Conservation (phyloP, 2,888 invertebrate genomes). For the Vannuccia rotundouncinata region DNA sequence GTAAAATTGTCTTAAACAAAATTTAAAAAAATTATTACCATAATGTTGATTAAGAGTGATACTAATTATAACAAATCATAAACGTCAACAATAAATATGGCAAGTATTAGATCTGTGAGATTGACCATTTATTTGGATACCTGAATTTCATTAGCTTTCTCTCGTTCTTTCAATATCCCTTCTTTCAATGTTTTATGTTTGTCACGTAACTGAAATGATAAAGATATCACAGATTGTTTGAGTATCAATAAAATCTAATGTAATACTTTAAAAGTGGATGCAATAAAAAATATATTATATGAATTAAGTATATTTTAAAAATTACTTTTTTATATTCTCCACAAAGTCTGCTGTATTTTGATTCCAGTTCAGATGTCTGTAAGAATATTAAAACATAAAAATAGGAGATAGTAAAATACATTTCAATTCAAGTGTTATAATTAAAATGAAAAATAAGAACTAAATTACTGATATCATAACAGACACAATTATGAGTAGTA, state of each 20-base stretch:
- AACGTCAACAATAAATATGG: too few species aligned
- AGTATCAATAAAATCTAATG: not conserved
- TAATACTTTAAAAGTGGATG: not conserved
- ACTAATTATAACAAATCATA: not conserved
- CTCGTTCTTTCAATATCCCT: not conserved
- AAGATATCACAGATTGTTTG: too few species aligned
- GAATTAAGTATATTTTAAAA: not conserved
- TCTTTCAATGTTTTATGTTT: conserved; percentile 16
- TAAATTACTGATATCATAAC: too few species aligned
- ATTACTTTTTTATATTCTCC: conserved; percentile 13
- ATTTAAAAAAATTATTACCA: not conserved
- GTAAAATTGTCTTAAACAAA: too few species aligned
- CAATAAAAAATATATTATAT: not conserved
- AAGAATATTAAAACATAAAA: too few species aligned
- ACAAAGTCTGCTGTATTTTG: not conserved
- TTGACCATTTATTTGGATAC: too few species aligned
- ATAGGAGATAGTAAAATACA: too few species aligned
- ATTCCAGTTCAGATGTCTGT: conserved; percentile 12
- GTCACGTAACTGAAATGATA: not conserved
- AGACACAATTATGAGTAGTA: too few species aligned
- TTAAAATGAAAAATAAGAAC: too few species aligned
- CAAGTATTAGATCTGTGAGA: too few species aligned
- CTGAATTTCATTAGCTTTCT: not conserved
- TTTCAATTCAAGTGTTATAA: too few species aligned
- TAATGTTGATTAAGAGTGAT: not conserved